A percentile compares a stretch with the other conserved stretches of the same genome.
Evolutionary conservation across 2,888 invertebrate genomes (phyloP).

Genomic region (Ophioninae sp.): DNA sequence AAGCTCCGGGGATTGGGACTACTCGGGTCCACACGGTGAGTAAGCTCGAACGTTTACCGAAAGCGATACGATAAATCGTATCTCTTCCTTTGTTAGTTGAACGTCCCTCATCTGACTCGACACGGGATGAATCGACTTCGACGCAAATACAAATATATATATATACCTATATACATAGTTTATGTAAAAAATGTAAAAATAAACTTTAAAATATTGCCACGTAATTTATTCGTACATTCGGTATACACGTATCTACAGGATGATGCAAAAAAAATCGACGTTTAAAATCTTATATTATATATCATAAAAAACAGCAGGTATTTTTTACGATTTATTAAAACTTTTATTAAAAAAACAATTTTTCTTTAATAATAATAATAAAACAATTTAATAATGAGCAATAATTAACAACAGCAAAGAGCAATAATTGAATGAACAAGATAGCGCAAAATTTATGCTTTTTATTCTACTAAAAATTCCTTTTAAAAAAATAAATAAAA

Average conservation of each 20-base stretch:
- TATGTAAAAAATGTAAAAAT: neutral
- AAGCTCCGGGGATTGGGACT: slow-evolving; percentile 68
- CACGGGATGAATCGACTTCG: neutral
- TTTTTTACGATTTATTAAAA: too few species aligned
- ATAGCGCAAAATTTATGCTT: too few species aligned
- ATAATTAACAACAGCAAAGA: too few species aligned
- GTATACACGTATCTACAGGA: neutral
- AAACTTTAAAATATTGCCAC: neutral
- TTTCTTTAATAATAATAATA: too few species aligned
- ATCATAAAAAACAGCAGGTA: too few species aligned
- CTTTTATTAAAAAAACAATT: too few species aligned
- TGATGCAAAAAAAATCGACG: neutral
- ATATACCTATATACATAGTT: neutral
- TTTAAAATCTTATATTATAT: too few species aligned
- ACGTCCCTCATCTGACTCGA: slow-evolving; percentile 15
- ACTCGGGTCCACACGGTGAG: slow-evolving; percentile 71
- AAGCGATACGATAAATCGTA: neutral
- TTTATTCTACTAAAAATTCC: too few species aligned
- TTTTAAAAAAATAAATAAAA: too few species aligned
- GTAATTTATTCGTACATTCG: neutral
- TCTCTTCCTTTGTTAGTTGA: neutral
- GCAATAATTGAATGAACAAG: too few species aligned
- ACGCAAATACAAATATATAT: neutral
- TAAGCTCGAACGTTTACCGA: slow-evolving; percentile 7
- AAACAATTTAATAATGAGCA: too few species aligned